phyloP scores from a whole-genome alignment of 2,888 invertebrate species.

The Alviniconcha strummeri region DNA sequence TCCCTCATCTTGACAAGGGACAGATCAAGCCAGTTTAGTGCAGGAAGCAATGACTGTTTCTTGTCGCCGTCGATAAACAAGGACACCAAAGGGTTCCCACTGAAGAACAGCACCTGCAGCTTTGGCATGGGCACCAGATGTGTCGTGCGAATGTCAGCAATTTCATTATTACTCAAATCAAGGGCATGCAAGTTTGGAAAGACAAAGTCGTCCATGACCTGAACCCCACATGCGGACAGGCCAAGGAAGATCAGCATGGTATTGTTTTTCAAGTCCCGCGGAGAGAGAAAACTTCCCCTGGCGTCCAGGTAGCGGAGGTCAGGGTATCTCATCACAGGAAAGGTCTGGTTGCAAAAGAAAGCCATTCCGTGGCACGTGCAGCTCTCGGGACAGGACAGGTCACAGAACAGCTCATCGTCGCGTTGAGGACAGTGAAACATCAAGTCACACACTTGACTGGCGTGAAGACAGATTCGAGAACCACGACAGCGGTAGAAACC shows the following conservation, averaged over 20 bases:
- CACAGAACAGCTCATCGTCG: conserved; percentile 36
- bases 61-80: neutral
- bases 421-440: conserved; percentile 33
- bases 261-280: neutral
- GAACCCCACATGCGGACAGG: neutral
- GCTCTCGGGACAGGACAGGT: neutral
- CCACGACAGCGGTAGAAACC: conserved; percentile 34
- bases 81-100: neutral
- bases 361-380: conserved; percentile 23
- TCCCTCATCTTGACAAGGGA: conserved; percentile 16
- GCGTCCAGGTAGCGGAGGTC: conserved; percentile 16
- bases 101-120: neutral
- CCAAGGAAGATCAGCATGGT: conserved; percentile 11
- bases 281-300: neutral
- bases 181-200: conserved; percentile 22
- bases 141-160: neutral
- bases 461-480: conserved; percentile 28
- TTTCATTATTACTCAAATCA: neutral
- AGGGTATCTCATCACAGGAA: neutral
- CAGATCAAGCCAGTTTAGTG: conserved; percentile 20
- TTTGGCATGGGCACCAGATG: neutral
- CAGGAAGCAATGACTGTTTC: neutral
- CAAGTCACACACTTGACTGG: conserved; percentile 34
- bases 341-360: neutral
- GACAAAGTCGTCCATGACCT: neutral